Conservation (phyloP, 2,888 invertebrate genomes). For the Chymomyza caudatula region DNA sequence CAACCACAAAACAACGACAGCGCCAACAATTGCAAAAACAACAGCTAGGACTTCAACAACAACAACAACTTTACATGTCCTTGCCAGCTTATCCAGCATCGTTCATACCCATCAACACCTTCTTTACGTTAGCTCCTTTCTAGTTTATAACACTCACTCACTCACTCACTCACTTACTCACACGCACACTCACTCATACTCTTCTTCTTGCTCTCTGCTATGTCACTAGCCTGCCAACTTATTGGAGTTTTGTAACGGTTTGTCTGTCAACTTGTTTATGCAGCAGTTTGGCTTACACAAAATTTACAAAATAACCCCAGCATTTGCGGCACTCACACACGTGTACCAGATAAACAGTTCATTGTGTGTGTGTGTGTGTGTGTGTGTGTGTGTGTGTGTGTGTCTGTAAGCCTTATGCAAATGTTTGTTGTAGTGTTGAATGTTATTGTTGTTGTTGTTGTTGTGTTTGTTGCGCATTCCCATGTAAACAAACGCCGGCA, state of each 20-base stretch:
- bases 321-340: conserved; percentile 20
- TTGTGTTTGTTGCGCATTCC: conserved; percentile 36
- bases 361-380: conserved; percentile 26
- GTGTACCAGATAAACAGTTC: not conserved
- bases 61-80: conserved; percentile 57
- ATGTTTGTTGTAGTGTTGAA: conserved; percentile 26
- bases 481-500: conserved; percentile 66
- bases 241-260: conserved; percentile 55
- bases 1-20: conserved; percentile 38
- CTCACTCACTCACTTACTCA: conserved; percentile 9
- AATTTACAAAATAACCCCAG: conserved; percentile 63
- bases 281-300: conserved; percentile 68
- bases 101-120: not conserved
- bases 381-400: conserved; percentile 50
- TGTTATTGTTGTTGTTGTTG: conserved; percentile 12
- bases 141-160: conserved; percentile 1
- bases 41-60: conserved; percentile 34
- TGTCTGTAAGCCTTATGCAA: conserved; percentile 57
- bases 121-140: not conserved
- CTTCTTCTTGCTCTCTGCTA: not conserved
- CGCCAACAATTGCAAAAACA: conserved; percentile 19
- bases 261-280: conserved; percentile 40
- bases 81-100: conserved; percentile 23
- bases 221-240: conserved; percentile 47
- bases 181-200: conserved; percentile 12